These are phyloP conservation scores for Masticophis lateralis DNA, from an alignment of 2,797 vertebrate genomes.

Conservation along the genomic window DNA sequence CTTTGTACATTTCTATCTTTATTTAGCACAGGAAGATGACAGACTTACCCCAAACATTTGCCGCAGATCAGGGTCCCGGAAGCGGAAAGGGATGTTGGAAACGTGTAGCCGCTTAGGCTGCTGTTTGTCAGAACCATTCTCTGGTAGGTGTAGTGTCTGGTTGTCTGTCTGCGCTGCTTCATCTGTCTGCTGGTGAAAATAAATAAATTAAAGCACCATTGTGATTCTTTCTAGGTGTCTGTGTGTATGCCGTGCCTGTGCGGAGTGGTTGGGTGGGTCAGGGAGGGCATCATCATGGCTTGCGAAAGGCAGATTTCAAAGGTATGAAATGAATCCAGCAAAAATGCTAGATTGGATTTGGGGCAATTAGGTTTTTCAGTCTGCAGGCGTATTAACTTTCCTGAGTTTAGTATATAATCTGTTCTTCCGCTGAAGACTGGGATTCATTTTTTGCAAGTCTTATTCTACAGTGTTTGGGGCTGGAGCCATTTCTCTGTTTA, in stretches of 20 bases:
- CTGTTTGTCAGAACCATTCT: slow-evolving; percentile 91
- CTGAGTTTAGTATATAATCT: neutral
- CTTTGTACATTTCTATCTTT: rapidly evolving
- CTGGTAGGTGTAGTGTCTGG: slow-evolving; percentile 86
- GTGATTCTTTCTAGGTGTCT: neutral
- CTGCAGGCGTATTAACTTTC: neutral
- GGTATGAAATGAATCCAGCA: neutral
- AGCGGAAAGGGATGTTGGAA: slow-evolving; percentile 99
- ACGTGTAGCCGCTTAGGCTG: slow-evolving; percentile 96
- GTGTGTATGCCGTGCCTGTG: neutral
- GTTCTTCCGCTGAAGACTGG: neutral
- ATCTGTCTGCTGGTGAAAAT: slow-evolving; percentile 81
- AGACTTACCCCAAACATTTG: slow-evolving; percentile 98
- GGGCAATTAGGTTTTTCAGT: neutral
- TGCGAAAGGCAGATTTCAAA: neutral
- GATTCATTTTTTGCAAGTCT: neutral
- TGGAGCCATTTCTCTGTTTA: neutral
- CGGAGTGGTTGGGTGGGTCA: neutral
- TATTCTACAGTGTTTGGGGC: neutral
- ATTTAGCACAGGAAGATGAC: rapidly evolving
- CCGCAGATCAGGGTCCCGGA: slow-evolving; percentile 95
- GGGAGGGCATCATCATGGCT: neutral
- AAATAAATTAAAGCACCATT: neutral
- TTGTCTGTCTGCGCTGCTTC: slow-evolving; percentile 93
- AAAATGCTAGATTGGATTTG: neutral